A percentile compares a stretch with the other conserved stretches of the same genome.
phyloP scores from a whole-genome alignment of 2,113 vertebrate species.

The Lycocorax pyrrhopterus region DNA sequence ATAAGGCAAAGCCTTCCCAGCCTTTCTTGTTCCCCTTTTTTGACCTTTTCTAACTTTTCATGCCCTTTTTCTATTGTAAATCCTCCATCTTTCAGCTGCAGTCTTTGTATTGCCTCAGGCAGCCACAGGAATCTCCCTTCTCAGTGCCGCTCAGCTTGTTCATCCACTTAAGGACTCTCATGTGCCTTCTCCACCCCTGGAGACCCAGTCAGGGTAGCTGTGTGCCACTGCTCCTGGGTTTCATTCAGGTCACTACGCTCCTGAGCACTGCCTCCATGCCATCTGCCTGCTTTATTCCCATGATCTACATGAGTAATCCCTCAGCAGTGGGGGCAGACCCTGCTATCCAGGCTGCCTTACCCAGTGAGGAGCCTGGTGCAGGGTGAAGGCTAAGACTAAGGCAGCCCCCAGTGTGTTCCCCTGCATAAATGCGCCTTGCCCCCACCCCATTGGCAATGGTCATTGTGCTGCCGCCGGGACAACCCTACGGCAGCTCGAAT shows the following conservation, averaged over 20 bases:
- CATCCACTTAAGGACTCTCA: neutral
- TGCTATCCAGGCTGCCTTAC: neutral
- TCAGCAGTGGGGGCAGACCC: neutral
- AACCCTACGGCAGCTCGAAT: fast-evolving
- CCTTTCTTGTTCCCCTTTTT: neutral
- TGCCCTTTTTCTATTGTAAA: neutral
- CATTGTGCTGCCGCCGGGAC: neutral
- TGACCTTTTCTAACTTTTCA: neutral
- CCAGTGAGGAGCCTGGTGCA: neutral
- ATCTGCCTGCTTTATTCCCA: neutral
- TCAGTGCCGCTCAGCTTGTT: neutral
- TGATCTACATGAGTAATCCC: neutral
- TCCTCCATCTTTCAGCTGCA: neutral
- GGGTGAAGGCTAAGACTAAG: neutral
- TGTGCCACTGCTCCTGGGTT: neutral
- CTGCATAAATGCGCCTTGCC: too few relatives aligned
- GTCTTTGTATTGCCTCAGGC: neutral
- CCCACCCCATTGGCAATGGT: too few relatives aligned
- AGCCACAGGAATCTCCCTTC: neutral
- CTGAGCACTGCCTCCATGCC: neutral
- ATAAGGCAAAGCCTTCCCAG: neutral
- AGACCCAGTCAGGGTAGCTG: neutral
- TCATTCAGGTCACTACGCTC: neutral
- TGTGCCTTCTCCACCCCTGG: neutral
- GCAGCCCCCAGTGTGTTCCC: neutral